Conservation (phyloP, 2,797 vertebrate genomes). For the Lepilemur septentrionalis region DNA sequence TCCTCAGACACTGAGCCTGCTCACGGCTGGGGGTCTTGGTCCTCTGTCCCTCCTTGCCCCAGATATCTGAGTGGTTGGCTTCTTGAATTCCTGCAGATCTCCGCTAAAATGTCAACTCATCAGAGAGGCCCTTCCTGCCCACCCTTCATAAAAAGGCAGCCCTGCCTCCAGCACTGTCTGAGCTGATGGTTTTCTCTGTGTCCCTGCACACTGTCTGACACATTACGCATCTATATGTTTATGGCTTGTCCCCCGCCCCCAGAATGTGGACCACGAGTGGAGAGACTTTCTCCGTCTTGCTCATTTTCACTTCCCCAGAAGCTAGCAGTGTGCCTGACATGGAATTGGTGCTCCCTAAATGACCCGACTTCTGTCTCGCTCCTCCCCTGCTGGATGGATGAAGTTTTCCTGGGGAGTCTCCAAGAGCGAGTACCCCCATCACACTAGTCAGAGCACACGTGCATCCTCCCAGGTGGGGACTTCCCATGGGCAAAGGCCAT, state of each 20-base stretch:
- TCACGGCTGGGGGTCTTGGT: not conserved
- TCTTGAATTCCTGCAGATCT: not conserved
- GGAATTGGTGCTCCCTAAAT: not conserved
- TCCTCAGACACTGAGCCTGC: not conserved
- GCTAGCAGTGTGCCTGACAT: not conserved
- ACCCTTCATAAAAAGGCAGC: not conserved
- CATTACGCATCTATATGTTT: rapidly evolving
- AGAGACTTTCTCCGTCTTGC: not conserved
- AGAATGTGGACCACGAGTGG: not conserved
- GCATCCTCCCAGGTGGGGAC: not conserved
- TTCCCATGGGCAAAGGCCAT: not conserved
- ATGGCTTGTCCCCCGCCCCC: not conserved
- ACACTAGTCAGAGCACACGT: not conserved
- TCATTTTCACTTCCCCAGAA: not conserved
- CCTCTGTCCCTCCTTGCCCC: not conserved
- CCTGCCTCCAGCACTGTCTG: not conserved
- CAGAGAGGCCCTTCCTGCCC: not conserved
- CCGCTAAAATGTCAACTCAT: not conserved
- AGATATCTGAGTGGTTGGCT: not conserved
- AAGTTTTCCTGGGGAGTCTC: not conserved
- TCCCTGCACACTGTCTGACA: no score
- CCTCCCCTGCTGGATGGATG: not conserved
- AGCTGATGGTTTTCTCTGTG: not conserved
- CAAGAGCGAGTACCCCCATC: not conserved
- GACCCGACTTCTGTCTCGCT: not conserved